phyloP scores from a whole-genome alignment of 2,797 vertebrate genomes.

The Darevskia mixta region DNA sequence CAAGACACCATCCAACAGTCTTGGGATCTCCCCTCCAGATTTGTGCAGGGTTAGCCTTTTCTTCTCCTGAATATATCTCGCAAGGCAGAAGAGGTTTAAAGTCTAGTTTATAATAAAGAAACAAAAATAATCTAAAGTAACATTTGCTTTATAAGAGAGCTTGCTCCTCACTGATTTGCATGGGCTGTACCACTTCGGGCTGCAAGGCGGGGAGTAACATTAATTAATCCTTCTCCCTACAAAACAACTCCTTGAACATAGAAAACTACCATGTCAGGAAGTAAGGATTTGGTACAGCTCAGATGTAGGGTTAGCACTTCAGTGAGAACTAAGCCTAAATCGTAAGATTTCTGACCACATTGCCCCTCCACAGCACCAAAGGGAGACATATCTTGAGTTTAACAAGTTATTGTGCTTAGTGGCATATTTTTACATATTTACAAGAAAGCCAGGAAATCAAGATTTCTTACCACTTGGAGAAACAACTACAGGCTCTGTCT shows the following conservation, averaged over 20 bases:
- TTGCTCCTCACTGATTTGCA: no score
- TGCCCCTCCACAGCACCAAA: neutral
- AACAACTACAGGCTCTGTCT: conserved; percentile 88
- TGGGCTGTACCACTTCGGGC: neutral
- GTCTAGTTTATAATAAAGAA: no score
- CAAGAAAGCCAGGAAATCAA: conserved; percentile 36
- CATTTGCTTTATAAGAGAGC: neutral
- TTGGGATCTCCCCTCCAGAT: no score
- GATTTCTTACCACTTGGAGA: conserved; percentile 89
- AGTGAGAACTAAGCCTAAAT: neutral
- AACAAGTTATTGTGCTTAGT: neutral
- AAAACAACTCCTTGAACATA: neutral
- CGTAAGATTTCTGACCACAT: neutral
- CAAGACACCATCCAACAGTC: no score
- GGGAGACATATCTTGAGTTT: neutral
- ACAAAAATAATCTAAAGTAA: neutral
- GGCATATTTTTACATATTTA: neutral
- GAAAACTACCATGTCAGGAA: neutral
- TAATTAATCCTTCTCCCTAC: neutral
- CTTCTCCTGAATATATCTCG: no score
- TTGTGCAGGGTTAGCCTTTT: no score
- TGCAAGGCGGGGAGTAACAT: neutral
- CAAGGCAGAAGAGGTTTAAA: no score
- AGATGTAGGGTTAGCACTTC: neutral
- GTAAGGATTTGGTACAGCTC: neutral